Base-by-base conservation (phyloP, 2,113 vertebrate genomes). In the Nesoenas mayeri region DNA sequence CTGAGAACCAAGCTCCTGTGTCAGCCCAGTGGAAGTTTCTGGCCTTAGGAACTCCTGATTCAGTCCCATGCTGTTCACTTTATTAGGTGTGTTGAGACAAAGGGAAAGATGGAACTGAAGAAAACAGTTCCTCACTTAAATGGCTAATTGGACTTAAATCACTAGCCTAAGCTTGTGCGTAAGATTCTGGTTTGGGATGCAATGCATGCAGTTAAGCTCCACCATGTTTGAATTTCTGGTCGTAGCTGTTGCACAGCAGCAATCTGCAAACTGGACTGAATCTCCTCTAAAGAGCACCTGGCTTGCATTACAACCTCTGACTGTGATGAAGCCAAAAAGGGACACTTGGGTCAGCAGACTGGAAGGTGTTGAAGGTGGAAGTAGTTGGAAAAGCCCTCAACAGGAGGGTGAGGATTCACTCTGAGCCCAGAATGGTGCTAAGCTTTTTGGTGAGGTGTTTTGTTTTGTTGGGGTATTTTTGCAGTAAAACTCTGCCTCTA, bases 21-120 rank as follows among this genome's bases (percentile, higher is more conserved):
- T 60, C 54, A 26, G 10, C 32, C 31, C 9, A 6, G 21, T 65
- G 44, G 44, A 92, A 77, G 13, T 42, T 91, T 62, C 61, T 11
- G 4, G 28, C 16, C 11, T 84, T 57, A n/a, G 36, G 47, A 81
- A 15, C 19, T 47, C 42, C 28, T 38, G 5, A 70, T 5, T 57
- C 31, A 70, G 26, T 18, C 20, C 51, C 50, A 53, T 18, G 9
- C 10, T 40, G 14, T 9, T 88, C 20, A 19, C 15, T 75, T 42
- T 50, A 44, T 22, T 18, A 48, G 15, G 38, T 70, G 44, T 0
- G 0, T 60, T 44, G 24, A 57, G 29, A 75, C 28, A 34, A 15
- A 71, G n/a, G 50, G 17, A 12, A 75, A 77, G 44, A 72, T 17
- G 6, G 15, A 88, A 61, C 15, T 22, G 70, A 61, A 82, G 22